phyloP scores from a whole-genome alignment of 2,888 invertebrate species.

The Xestia rhomboidea region DNA sequence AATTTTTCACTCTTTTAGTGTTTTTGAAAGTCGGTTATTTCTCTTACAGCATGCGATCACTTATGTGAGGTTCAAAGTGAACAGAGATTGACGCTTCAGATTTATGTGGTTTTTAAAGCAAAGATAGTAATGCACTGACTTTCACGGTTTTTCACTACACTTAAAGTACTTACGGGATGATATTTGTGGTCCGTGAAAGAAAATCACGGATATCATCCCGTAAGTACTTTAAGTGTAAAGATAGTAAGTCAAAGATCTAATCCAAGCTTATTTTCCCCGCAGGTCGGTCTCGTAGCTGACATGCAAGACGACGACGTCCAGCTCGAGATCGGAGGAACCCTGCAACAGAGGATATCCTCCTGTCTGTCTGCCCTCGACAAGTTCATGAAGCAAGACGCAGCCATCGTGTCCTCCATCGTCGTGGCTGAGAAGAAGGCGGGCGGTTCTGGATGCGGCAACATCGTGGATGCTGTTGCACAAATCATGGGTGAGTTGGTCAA shows the following conservation, averaged over 20 bases:
- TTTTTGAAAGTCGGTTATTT: no score
- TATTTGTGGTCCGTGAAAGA: no score
- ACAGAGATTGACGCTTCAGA: no score
- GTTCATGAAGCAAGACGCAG: conserved; percentile 93
- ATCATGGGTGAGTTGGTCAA: conserved; percentile 89
- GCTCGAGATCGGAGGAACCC: conserved; percentile 94
- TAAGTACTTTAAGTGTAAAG: no score
- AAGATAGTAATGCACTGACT: no score
- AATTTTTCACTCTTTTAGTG: no score
- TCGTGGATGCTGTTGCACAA: conserved; percentile 93
- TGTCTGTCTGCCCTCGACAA: conserved; percentile 94
- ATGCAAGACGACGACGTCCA: conserved; percentile 93
- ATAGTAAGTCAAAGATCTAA: background rate
- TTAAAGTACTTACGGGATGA: no score
- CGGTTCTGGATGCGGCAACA: conserved; percentile 91
- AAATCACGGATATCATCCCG: no score
- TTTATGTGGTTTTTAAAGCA: no score
- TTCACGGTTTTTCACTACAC: no score
- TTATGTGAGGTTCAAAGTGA: no score
- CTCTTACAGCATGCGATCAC: no score
- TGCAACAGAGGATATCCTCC: conserved; percentile 96
- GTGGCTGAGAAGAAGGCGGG: conserved; percentile 95
- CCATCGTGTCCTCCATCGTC: conserved; percentile 95
- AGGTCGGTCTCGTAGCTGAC: conserved; percentile 95
- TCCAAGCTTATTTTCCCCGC: background rate